Evolutionary conservation across 37 sponge, comb jelly and placozoan species (phyloP).

Genomic region (Haliclona indistincta): DNA sequence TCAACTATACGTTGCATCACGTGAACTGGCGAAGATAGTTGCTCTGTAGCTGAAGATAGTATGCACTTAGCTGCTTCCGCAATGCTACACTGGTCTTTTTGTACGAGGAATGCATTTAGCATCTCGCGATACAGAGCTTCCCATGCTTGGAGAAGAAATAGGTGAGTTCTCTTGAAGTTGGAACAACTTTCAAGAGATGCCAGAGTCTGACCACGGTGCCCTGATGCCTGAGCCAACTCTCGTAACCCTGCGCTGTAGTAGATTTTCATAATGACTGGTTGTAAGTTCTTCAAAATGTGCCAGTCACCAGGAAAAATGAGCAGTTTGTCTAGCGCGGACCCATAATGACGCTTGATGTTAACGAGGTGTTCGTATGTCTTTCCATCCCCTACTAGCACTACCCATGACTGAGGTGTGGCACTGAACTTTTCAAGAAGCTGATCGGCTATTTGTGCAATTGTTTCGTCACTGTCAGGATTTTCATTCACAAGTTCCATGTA

Average conservation of each 20-base stretch:
- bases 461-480: constrained; percentile 25
- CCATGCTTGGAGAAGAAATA: constrained; percentile 8
- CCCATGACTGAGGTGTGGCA: background rate
- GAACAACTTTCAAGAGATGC: constrained; percentile 7
- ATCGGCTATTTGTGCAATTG: constrained; percentile 12
- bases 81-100: no score
- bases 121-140: constrained; percentile 3
- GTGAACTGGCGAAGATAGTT: background rate
- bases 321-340: background rate
- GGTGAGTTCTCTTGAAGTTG: constrained; percentile 10
- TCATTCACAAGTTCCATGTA: constrained; percentile 36
- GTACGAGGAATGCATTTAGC: background rate
- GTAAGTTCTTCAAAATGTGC: constrained; percentile 12
- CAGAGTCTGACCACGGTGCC: background rate
- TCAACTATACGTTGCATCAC: background rate
- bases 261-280: constrained; percentile 16
- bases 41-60: background rate
- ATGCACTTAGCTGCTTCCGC: background rate
- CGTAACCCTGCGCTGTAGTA: constrained; percentile 16
- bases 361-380: background rate
- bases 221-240: background rate
- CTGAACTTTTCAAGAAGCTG: constrained; percentile 5
- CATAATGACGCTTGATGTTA: background rate
- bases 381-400: background rate
- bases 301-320: constrained; percentile 14